phyloP scores from a whole-genome alignment of 2,797 vertebrate species.

The Huso huso region DNA sequence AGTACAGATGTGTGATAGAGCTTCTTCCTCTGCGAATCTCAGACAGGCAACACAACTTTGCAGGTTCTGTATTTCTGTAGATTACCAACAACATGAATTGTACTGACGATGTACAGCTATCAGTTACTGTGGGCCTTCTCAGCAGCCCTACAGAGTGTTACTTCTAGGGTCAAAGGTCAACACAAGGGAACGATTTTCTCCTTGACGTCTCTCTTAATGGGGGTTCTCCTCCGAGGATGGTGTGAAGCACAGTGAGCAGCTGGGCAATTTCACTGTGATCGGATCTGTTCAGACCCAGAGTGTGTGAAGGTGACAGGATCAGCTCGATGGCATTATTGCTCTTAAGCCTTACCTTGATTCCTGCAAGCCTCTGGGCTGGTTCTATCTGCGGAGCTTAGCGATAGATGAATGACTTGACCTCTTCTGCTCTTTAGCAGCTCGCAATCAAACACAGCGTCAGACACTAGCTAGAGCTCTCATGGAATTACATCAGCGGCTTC shows the following conservation, averaged over 20 bases:
- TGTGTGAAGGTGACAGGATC: conserved; percentile 24
- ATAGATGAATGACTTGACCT: conserved; percentile 13
- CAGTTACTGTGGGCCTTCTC: too few species aligned
- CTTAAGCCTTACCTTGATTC: neutral
- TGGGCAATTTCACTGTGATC: conserved; percentile 31
- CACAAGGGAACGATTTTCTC: conserved; percentile 18
- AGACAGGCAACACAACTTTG: too few species aligned
- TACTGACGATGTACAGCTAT: too few species aligned
- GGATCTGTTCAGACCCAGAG: conserved; percentile 26
- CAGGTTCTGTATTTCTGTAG: too few species aligned
- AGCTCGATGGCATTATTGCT: conserved; percentile 18
- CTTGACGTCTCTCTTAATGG: conserved; percentile 35
- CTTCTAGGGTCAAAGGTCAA: conserved; percentile 16
- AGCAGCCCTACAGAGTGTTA: conserved; percentile 24
- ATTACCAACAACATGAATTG: too few species aligned
- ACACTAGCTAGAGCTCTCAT: neutral
- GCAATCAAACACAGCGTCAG: neutral
- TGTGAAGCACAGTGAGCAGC: conserved; percentile 17
- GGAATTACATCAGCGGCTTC: neutral
- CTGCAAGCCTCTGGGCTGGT: neutral
- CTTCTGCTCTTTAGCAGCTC: neutral
- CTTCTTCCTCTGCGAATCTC: too few species aligned
- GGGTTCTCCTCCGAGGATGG: conserved; percentile 21
- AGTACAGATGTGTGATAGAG: too few species aligned
- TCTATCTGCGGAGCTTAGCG: neutral